These are phyloP conservation scores for Acanthochromis polyacanthus DNA, from an alignment of 2,113 vertebrate species.

Conservation along the genomic window DNA sequence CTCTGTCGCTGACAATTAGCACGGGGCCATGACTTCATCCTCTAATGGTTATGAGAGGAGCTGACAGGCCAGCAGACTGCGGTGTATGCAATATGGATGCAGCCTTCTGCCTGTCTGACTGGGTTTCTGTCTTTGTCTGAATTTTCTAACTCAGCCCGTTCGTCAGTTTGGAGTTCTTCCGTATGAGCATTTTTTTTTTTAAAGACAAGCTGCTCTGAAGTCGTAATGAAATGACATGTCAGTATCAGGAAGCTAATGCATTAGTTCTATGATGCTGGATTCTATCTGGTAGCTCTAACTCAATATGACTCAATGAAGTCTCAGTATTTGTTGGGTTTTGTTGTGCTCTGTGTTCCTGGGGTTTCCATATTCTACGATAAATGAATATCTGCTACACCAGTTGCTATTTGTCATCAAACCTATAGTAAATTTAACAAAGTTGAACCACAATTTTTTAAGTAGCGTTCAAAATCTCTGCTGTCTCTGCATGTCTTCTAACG, in stretches of 20 bases:
- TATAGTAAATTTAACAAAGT: too few relatives aligned
- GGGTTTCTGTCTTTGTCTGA: slow-evolving; percentile 12
- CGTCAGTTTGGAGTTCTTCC: neutral
- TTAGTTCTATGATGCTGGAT: too few relatives aligned
- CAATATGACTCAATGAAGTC: too few relatives aligned
- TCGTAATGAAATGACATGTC: neutral
- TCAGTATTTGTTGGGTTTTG: too few relatives aligned
- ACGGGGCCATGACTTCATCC: slow-evolving; percentile 78
- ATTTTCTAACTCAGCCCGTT: neutral
- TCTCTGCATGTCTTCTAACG: too few relatives aligned
- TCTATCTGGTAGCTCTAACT: too few relatives aligned
- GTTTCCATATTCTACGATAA: too few relatives aligned
- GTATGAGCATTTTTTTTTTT: neutral
- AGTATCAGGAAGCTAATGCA: neutral
- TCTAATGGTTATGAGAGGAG: slow-evolving; percentile 69
- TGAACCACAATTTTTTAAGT: too few relatives aligned
- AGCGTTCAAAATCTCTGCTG: too few relatives aligned
- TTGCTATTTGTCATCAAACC: too few relatives aligned
- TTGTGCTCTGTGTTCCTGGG: too few relatives aligned
- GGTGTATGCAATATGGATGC: slow-evolving; percentile 46
- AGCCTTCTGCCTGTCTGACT: slow-evolving; percentile 32
- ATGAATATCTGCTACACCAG: too few relatives aligned
- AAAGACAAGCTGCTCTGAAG: neutral
- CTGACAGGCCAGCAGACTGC: slow-evolving; percentile 50
- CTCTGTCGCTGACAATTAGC: slow-evolving; percentile 72